Evolutionary conservation across 2,113 vertebrate genomes (phyloP).

Genomic region (Pseudopipra pipra): DNA sequence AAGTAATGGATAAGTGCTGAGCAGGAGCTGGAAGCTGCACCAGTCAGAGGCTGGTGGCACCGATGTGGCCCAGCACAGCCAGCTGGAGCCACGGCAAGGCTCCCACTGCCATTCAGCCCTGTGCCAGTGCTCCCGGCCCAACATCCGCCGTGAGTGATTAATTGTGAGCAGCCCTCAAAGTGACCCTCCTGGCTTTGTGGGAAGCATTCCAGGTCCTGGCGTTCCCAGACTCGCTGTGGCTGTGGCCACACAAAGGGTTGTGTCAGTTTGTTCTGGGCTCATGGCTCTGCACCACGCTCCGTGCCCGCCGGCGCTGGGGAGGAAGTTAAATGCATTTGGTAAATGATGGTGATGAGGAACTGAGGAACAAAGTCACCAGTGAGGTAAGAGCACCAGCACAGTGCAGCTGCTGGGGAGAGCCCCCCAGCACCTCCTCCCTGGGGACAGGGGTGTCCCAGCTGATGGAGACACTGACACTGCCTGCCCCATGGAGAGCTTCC

Average conservation of each 20-base stretch:
- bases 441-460: background rate
- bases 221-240: background rate
- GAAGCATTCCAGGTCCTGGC: background rate
- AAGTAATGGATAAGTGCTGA: background rate
- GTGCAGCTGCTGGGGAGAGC: background rate
- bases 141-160: background rate
- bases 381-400: background rate
- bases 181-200: slow-evolving; percentile 11
- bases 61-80: background rate
- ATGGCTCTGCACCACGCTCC: fast-evolving
- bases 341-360: background rate
- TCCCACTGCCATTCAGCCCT: background rate
- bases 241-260: background rate
- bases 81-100: background rate
- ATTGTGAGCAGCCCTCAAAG: background rate
- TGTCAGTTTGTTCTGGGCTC: background rate
- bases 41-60: background rate
- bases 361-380: background rate
- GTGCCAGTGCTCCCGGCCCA: background rate
- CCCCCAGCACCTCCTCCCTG: background rate
- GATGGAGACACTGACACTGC: fast-evolving
- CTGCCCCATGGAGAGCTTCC: background rate
- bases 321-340: background rate
- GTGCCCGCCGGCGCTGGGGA: fast-evolving
- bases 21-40: background rate